Evolutionary conservation across 1,140 invertebrate species (phyloP).

Genomic region (Nixonia krombeini): DNA sequence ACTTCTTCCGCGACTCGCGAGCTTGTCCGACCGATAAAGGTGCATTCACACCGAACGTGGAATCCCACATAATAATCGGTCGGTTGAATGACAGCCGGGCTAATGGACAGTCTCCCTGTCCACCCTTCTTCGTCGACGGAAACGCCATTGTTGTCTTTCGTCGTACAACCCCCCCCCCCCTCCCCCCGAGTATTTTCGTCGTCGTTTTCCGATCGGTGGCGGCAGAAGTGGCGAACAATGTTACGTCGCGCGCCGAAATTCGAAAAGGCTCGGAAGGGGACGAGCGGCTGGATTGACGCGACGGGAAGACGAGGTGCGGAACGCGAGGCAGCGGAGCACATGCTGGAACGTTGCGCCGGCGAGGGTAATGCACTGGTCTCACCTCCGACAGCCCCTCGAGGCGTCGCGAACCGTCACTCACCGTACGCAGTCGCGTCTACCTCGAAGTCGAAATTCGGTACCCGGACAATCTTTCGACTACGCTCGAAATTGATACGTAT

Average conservation of each 20-base stretch:
- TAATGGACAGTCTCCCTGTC: constrained; percentile 51
- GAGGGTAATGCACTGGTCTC: constrained; percentile 60
- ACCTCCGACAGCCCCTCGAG: constrained; percentile 57
- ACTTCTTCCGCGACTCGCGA: background rate
- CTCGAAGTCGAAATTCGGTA: no score
- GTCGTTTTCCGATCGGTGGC: no score
- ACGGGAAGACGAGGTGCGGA: no score
- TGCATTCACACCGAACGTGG: background rate
- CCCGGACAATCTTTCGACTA: no score
- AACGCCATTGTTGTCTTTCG: constrained; percentile 54
- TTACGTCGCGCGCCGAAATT: no score
- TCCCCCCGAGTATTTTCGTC: constrained; percentile 6
- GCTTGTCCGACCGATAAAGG: no score
- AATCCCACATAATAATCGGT: constrained; percentile 40
- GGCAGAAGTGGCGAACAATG: no score
- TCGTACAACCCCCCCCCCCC: constrained; percentile 26
- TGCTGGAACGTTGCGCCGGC: constrained; percentile 23
- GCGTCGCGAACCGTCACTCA: constrained; percentile 46
- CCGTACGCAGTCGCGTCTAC: constrained; percentile 17
- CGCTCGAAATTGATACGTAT: no score
- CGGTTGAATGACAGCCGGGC: constrained; percentile 51
- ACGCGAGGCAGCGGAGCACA: constrained; percentile 3
- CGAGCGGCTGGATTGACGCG: no score
- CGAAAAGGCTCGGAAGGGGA: no score
- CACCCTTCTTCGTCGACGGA: constrained; percentile 26